phyloP scores from a whole-genome alignment of 2,888 invertebrate species.

The Cantharis rustica region DNA sequence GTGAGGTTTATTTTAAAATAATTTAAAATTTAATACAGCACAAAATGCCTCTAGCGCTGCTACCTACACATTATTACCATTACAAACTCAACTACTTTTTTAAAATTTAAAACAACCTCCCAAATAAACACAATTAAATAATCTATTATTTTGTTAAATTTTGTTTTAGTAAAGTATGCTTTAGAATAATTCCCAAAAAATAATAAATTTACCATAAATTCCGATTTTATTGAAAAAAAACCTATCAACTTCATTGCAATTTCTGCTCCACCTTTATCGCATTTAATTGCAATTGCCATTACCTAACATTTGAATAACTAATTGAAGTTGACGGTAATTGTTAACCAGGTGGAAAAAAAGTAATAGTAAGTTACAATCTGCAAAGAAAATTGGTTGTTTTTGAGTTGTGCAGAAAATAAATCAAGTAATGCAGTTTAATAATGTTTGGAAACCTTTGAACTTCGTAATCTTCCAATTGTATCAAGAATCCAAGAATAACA shows the following conservation, averaged over 20 bases:
- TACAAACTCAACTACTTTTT: background rate
- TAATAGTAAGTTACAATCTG: background rate
- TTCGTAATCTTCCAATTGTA: slow-evolving; percentile 37
- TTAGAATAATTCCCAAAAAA: background rate
- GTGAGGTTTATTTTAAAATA: too few species aligned
- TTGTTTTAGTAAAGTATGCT: too few species aligned
- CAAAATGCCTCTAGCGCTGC: background rate
- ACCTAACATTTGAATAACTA: background rate
- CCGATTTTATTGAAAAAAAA: background rate
- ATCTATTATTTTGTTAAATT: background rate
- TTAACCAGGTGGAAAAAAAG: background rate
- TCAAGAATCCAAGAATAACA: slow-evolving; percentile 35
- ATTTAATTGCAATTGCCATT: background rate
- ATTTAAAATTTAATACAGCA: too few species aligned
- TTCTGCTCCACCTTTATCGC: background rate
- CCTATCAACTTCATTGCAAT: background rate
- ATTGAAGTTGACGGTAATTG: background rate
- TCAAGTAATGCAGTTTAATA: background rate
- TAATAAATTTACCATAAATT: background rate
- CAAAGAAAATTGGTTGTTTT: background rate
- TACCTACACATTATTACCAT: background rate
- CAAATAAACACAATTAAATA: background rate
- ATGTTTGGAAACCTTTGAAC: slow-evolving; percentile 29
- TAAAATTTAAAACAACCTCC: background rate
- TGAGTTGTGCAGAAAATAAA: background rate